phyloP scores from a whole-genome alignment of 2,113 vertebrate species.

The Pachypanchax playfairii region DNA sequence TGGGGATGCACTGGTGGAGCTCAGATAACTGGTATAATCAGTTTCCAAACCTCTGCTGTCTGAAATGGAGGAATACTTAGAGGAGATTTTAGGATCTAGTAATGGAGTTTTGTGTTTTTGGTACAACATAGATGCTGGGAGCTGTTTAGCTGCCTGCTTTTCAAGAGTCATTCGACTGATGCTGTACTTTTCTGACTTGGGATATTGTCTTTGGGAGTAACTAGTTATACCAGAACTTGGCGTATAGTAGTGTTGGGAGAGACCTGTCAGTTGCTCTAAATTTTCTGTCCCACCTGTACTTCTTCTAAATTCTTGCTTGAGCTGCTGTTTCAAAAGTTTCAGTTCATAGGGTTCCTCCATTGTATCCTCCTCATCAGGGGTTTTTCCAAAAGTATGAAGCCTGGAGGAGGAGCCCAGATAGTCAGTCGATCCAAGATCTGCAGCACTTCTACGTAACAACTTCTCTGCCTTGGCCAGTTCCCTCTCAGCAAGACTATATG shows the following conservation, averaged over 20 bases:
- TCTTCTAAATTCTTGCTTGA: conserved; percentile 97
- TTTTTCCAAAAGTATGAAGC: conserved; percentile 91
- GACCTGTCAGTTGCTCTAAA: conserved; percentile 89
- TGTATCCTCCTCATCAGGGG: conserved; percentile 94
- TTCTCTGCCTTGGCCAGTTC: conserved; percentile 94
- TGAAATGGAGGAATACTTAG: conserved; percentile 94
- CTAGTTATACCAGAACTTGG: conserved; percentile 79
- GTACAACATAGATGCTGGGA: conserved; percentile 93
- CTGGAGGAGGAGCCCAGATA: conserved; percentile 91
- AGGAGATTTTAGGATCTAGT: conserved; percentile 88
- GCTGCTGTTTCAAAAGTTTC: conserved; percentile 96
- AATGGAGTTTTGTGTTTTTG: conserved; percentile 94
- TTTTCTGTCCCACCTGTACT: conserved; percentile 91
- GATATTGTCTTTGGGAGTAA: conserved; percentile 89
- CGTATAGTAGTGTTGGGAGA: conserved; percentile 92
- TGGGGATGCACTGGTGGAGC: conserved; percentile 86
- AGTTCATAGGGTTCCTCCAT: conserved; percentile 99
- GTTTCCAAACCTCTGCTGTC: conserved; percentile 91
- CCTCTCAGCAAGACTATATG: conserved; percentile 92
- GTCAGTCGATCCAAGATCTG: conserved; percentile 88
- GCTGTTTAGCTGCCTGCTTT: conserved; percentile 97
- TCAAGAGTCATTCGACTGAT: conserved; percentile 96
- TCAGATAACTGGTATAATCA: conserved; percentile 91
- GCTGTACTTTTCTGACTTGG: conserved; percentile 97
- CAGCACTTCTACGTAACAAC: conserved; percentile 84